Evolutionary conservation across 2,797 vertebrate genomes (phyloP).

Genomic region (Sebastes umbrosus): DNA sequence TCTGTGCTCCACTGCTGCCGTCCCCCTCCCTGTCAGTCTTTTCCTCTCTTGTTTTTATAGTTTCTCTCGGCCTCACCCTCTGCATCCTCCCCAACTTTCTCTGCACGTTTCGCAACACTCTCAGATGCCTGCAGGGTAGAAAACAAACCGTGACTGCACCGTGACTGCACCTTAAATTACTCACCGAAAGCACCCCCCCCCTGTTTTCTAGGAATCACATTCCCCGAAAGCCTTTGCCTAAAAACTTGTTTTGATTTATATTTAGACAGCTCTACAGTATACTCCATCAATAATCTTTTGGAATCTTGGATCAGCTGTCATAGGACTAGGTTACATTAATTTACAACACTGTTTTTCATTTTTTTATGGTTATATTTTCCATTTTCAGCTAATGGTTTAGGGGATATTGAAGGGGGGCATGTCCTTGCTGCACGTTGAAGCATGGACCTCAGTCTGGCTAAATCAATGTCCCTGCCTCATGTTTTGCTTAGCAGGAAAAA

Average conservation of each 20-base stretch:
- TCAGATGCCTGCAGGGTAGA: conserved; percentile 18
- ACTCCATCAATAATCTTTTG: background rate
- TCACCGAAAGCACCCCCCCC: conserved; percentile 50
- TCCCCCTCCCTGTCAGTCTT: background rate
- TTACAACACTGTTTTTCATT: background rate
- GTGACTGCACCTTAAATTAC: conserved; percentile 22
- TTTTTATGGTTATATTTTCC: background rate
- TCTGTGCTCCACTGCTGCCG: background rate
- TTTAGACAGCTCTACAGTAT: background rate
- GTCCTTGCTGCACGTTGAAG: too few species aligned
- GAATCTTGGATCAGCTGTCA: background rate
- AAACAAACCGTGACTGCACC: conserved; percentile 54
- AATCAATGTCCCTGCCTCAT: background rate
- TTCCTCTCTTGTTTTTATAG: background rate
- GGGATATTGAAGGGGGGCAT: too few species aligned
- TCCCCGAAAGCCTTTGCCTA: conserved; percentile 31
- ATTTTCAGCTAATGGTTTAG: background rate
- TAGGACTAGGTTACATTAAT: background rate
- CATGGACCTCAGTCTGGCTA: background rate
- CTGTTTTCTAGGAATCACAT: conserved; percentile 60
- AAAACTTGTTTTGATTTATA: conserved; percentile 30
- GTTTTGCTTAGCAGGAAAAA: conserved; percentile 14
- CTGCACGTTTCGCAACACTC: conserved; percentile 20
- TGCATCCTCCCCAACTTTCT: background rate
- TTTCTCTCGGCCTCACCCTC: background rate